Base-by-base conservation (phyloP, 2,888 invertebrate species). In the Drosophila parthenogenetica region DNA sequence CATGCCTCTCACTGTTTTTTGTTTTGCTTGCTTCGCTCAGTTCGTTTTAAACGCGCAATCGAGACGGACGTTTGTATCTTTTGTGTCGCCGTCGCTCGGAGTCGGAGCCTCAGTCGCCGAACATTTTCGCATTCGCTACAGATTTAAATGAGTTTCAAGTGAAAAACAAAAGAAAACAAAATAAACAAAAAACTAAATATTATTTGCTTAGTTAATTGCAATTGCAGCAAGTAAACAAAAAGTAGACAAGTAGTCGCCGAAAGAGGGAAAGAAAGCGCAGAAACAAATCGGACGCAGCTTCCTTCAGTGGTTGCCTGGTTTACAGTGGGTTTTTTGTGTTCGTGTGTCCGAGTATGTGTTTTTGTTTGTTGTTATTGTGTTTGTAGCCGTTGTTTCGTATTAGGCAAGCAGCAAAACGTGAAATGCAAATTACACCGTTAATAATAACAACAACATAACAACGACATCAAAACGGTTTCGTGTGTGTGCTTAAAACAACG, bases 361-460 rank as follows among this genome's bases (percentile, higher is more conserved):
- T 69, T 65, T 71, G 71, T 75, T 75, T 77, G 62, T 65, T 68
- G 68, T 73, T 69, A 58, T 75, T 79, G 72, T 79, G 79, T 72
- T 79, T 78, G 80, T 72, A 66, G 62, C 68, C 63, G 72, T 64
- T 72, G 68, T 69, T 66, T 78, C 68, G 78, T 79, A 79, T 80
- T 79, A 79, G 81, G 77, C 77, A 80, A 79, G 65, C 79, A 79
- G 79, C 77, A 80, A 84, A 86, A 87, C 84, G 79, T 77, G 85
- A 87, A 81, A 89, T 81, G 87, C 84, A 89, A 85, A 87, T 78
- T 50, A 69, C 58, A 69, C 45, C 68, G 63, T 67, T 43, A 69
- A 68, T 59, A 70, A 66, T 39, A 68, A 68, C 37, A 72, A 58
- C 57, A 37, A 19, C 53, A 25, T 35, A 16, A 45, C 54, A 54